Percentiles rank a stretch among this genome's conserved stretches.
Conservation (phyloP, 2,888 invertebrate species). For the Cryptocephalus primarius region DNA sequence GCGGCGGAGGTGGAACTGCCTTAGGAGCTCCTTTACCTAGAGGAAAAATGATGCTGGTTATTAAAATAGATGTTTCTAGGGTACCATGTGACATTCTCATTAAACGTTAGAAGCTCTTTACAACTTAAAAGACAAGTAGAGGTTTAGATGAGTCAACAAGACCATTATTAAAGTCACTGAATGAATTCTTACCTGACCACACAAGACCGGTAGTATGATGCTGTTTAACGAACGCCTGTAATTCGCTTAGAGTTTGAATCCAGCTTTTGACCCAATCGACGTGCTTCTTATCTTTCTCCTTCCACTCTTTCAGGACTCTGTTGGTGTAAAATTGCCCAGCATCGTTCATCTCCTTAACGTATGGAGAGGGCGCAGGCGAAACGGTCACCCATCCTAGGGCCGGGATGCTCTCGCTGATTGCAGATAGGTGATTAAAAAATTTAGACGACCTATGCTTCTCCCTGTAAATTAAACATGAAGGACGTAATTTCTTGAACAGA, state of each 20-base stretch:
- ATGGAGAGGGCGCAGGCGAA: conserved; percentile 85
- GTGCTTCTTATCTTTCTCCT: conserved; percentile 86
- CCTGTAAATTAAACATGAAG: conserved; percentile 35
- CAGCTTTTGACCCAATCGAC: conserved; percentile 93
- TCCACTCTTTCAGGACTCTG: conserved; percentile 95
- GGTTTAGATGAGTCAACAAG: no score
- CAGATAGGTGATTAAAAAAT: conserved; percentile 91
- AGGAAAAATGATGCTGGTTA: no score
- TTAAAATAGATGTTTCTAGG: not conserved
- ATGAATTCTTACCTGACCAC: conserved; percentile 51
- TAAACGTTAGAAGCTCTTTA: no score
- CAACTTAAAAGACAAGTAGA: no score
- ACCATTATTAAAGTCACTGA: no score
- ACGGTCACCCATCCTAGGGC: conserved; percentile 96
- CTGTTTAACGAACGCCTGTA: conserved; percentile 88
- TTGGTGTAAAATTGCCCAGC: conserved; percentile 93
- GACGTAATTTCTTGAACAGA: no score
- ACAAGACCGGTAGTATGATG: conserved; percentile 94
- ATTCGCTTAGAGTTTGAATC: conserved; percentile 72
- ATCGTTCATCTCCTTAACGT: conserved; percentile 97
- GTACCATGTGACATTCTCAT: no score
- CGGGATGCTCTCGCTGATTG: conserved; percentile 91
- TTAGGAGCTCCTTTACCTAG: conserved; percentile 39
- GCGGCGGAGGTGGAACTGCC: conserved; percentile 62
- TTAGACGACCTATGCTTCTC: conserved; percentile 81